Evolutionary conservation across 2,113 vertebrate species (phyloP).

Genomic region (Phylloscopus trochiloides): DNA sequence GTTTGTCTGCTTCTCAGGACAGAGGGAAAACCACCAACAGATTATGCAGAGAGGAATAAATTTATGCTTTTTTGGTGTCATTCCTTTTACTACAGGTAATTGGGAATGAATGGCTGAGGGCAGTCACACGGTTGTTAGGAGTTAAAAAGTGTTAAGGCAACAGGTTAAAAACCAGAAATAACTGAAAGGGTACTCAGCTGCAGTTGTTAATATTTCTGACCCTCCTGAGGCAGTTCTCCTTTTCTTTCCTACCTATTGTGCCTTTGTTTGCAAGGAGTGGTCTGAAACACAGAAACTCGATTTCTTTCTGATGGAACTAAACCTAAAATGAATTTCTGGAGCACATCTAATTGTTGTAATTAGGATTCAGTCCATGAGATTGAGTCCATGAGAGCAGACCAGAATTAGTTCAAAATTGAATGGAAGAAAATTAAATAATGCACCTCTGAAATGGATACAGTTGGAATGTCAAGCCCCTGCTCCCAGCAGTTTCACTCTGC

Average conservation of each 20-base stretch:
- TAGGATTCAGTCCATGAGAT: too few relatives aligned
- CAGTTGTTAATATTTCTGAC: neutral
- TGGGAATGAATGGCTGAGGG: neutral
- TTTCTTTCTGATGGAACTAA: neutral
- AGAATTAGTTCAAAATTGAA: neutral
- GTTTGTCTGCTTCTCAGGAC: neutral
- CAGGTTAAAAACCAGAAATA: neutral
- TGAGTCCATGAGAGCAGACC: neutral
- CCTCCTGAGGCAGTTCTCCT: neutral
- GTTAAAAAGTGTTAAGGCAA: neutral
- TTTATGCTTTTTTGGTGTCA: neutral
- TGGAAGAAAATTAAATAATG: rapidly evolving
- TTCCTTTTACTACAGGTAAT: neutral
- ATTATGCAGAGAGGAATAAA: neutral
- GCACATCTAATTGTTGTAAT: neutral
- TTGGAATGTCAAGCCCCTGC: neutral
- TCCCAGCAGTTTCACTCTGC: neutral
- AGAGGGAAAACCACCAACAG: neutral
- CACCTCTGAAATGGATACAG: neutral
- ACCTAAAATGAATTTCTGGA: neutral
- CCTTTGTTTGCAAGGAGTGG: neutral
- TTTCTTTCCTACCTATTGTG: neutral
- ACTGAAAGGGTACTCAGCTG: neutral
- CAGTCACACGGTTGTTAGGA: neutral
- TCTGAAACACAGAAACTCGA: neutral